Percentiles rank a stretch among this genome's conserved stretches.
These are phyloP conservation scores for Caenorhabditis sp. DNA, from an alignment of 2,888 invertebrate genomes.

Conservation along the genomic window DNA sequence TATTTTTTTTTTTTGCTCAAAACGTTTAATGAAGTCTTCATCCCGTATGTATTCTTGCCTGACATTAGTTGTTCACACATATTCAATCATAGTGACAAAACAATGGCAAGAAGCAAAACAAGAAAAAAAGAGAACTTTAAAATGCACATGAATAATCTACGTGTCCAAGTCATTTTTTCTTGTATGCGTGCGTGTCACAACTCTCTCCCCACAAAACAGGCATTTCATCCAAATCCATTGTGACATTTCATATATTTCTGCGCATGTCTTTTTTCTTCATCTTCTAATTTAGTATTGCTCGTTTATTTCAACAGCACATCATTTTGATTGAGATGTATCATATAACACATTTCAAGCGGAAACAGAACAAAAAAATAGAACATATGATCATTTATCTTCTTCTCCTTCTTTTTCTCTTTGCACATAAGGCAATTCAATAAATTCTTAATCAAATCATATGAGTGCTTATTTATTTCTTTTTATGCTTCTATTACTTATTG, in stretches of 20 bases:
- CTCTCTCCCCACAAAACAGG: neutral
- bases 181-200: no score
- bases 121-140: no score
- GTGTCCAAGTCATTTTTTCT: no score
- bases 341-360: slow-evolving; percentile 6
- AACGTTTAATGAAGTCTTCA: no score
- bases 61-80: no score
- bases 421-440: slow-evolving; percentile 19
- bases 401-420: neutral
- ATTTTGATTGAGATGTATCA: slow-evolving; percentile 4
- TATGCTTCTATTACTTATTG: slow-evolving; percentile 12
- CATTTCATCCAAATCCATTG: slow-evolving; percentile 28
- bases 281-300: slow-evolving; percentile 13
- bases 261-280: slow-evolving; percentile 22
- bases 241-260: slow-evolving; percentile 7
- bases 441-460: slow-evolving; percentile 42
- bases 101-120: no score
- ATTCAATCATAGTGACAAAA: no score
- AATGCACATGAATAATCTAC: no score
- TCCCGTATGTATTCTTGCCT: neutral
- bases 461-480: slow-evolving; percentile 2
- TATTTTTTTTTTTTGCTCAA: no score
- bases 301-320: slow-evolving; percentile 3
- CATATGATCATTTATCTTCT: slow-evolving; percentile 1
- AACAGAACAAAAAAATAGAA: neutral